These are phyloP conservation scores for Euphydryas editha DNA, from an alignment of 2,888 invertebrate species.

Conservation along the genomic window DNA sequence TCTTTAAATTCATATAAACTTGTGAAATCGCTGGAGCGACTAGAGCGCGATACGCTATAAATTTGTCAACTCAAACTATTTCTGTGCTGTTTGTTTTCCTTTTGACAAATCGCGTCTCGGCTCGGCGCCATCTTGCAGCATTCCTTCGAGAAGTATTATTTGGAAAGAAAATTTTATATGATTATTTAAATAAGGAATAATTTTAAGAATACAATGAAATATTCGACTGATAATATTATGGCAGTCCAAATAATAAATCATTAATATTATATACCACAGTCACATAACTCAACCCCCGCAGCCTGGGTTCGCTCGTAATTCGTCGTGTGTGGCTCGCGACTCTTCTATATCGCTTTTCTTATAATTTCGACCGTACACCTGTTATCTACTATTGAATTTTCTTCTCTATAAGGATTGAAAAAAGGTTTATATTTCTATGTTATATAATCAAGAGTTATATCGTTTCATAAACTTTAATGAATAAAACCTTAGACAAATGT, in stretches of 20 bases:
- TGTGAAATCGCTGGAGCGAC: conserved; percentile 40
- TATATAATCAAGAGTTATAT: conserved; percentile 42
- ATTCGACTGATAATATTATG: conserved; percentile 53
- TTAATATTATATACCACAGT: conserved; percentile 73
- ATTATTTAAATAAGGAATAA: not conserved
- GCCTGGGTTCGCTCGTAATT: conserved; percentile 74
- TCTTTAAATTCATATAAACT: conserved; percentile 43
- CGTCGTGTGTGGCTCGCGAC: conserved; percentile 82
- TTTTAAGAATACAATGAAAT: conserved; percentile 7
- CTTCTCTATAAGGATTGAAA: conserved; percentile 44
- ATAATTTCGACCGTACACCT: conserved; percentile 57
- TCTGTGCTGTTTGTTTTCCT: conserved; percentile 77
- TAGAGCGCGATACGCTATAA: conserved; percentile 63
- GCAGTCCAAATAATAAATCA: conserved; percentile 67
- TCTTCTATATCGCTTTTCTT: conserved; percentile 64
- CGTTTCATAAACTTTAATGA: conserved; percentile 48
- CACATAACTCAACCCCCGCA: conserved; percentile 71
- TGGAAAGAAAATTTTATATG: conserved; percentile 37
- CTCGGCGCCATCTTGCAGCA: conserved; percentile 70
- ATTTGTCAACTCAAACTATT: conserved; percentile 81
- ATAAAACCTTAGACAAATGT: conserved; percentile 80
- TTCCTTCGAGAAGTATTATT: conserved; percentile 49
- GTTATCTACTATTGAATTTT: conserved; percentile 47
- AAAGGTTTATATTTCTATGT: conserved; percentile 49
- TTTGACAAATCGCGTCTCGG: conserved; percentile 77